A percentile compares a stretch with the other conserved stretches of the same genome.
phyloP scores from a whole-genome alignment of 2,797 vertebrate genomes.

The Podargus strigoides region DNA sequence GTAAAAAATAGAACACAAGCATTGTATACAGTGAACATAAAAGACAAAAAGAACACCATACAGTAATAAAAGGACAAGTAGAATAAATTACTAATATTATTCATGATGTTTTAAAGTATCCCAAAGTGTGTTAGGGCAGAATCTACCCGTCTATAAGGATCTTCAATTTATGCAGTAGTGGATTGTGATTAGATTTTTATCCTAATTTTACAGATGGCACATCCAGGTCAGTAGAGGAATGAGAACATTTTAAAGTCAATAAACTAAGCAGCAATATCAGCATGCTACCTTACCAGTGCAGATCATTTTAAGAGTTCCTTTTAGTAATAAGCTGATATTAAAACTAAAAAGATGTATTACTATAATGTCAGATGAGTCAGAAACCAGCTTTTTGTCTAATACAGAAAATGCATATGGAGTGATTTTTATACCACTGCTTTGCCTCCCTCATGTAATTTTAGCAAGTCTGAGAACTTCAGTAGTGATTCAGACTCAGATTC shows the following conservation, averaged over 20 bases:
- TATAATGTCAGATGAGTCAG: neutral
- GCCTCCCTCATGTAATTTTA: neutral
- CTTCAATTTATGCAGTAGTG: neutral
- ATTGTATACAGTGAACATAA: neutral
- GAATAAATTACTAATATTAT: neutral
- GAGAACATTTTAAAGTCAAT: neutral
- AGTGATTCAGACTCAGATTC: neutral
- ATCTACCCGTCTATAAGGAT: neutral
- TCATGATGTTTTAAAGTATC: neutral
- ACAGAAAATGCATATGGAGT: neutral
- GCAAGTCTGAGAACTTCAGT: neutral
- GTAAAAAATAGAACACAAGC: neutral
- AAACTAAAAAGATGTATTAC: neutral
- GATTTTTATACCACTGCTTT: neutral
- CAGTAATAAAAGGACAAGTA: neutral
- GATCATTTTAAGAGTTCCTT: neutral
- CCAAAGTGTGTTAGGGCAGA: neutral
- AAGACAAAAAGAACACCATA: neutral
- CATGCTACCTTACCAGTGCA: fast-evolving
- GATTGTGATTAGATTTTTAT: neutral
- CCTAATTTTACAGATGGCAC: neutral
- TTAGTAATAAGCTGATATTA: neutral
- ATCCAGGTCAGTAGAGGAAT: neutral
- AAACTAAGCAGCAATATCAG: neutral
- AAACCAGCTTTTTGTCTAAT: neutral